Conservation (phyloP, 2,797 vertebrate genomes). For the Nyctibius grandis region DNA sequence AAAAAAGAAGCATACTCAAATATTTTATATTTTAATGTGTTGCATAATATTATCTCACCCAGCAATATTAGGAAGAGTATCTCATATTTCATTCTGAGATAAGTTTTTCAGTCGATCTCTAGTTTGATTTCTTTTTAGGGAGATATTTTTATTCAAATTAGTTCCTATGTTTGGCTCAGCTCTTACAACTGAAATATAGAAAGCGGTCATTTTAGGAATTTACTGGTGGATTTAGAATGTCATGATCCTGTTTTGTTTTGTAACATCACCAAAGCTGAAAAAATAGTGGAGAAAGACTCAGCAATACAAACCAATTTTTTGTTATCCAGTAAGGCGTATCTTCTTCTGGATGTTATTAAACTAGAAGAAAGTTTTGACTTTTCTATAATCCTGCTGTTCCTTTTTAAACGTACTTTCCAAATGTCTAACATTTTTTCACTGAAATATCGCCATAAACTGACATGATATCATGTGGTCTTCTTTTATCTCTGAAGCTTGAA, state of each 20-base stretch:
- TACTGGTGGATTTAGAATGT: neutral
- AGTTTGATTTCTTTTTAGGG: neutral
- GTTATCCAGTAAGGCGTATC: neutral
- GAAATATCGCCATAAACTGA: neutral
- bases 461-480: neutral
- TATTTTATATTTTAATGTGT: neutral
- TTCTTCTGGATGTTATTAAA: constrained; percentile 34
- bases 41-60: neutral
- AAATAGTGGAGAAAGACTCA: neutral
- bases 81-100: neutral
- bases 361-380: constrained; percentile 13
- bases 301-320: neutral
- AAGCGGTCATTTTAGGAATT: neutral
- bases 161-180: neutral
- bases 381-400: neutral
- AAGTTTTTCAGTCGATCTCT: neutral
- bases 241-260: neutral
- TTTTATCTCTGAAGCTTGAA: constrained; percentile 42
- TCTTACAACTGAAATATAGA: neutral
- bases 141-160: neutral
- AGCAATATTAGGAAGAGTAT: neutral
- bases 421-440: neutral
- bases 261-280: neutral
- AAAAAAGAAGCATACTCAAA: neutral
- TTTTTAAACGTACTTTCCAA: constrained; percentile 1